Percentiles rank a stretch among this genome's conserved stretches.
Conservation (phyloP, 1,140 invertebrate species). For the Sitophilus oryzae region DNA sequence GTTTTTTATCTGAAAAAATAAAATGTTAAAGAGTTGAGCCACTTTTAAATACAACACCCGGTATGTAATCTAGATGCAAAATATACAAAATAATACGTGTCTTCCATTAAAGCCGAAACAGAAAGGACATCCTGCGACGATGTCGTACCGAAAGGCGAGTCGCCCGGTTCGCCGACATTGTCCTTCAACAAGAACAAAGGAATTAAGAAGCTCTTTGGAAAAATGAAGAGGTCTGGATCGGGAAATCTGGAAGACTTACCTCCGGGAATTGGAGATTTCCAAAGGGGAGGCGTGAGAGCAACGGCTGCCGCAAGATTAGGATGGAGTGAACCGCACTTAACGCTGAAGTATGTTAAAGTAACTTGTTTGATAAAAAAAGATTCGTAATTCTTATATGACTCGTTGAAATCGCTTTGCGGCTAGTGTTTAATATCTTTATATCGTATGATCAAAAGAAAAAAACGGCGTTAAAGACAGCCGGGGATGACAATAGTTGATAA, state of each 20-base stretch:
- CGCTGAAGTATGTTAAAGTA: constrained; percentile 25
- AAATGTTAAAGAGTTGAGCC: too few relatives aligned
- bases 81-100: too few relatives aligned
- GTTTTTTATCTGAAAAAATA: too few relatives aligned
- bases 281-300: constrained; percentile 65
- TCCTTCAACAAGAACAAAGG: constrained; percentile 52
- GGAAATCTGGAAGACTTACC: constrained; percentile 63
- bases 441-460: too few relatives aligned
- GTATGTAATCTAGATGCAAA: too few relatives aligned
- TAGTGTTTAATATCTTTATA: too few relatives aligned
- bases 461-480: too few relatives aligned
- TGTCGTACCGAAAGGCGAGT: constrained; percentile 37
- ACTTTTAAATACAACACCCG: too few relatives aligned
- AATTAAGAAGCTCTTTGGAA: constrained; percentile 62
- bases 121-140: constrained; percentile 58
- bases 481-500: too few relatives aligned
- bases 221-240: constrained; percentile 65
- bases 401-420: too few relatives aligned
- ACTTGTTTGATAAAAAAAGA: too few relatives aligned
- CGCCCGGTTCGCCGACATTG: constrained; percentile 51
- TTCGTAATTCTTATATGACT: too few relatives aligned
- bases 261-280: constrained; percentile 56
- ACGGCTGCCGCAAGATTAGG: constrained; percentile 72
- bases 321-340: constrained; percentile 50
- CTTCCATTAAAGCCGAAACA: constrained; percentile 54